phyloP scores from a whole-genome alignment of 1,140 invertebrate species.

The Conus betulinus region DNA sequence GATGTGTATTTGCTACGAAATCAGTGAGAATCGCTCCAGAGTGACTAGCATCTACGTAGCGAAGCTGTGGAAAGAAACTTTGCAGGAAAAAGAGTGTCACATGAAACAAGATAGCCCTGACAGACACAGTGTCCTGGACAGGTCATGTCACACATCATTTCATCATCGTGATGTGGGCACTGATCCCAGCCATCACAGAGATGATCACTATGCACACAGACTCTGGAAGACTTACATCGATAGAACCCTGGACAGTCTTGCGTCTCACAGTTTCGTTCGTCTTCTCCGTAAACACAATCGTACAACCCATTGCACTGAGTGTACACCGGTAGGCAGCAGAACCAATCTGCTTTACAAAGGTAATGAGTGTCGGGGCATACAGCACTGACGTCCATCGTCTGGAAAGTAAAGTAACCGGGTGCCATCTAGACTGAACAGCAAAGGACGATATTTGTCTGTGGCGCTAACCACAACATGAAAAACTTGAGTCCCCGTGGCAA shows the following conservation, averaged over 20 bases:
- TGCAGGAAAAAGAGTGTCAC: not conserved
- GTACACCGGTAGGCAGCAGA: slow-evolving; percentile 26
- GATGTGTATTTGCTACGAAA: not conserved
- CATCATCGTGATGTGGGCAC: slow-evolving; percentile 25
- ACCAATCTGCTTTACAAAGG: not conserved
- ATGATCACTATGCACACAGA: not conserved
- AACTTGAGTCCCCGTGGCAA: not conserved
- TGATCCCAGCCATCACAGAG: slow-evolving; percentile 23
- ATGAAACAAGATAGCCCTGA: not conserved
- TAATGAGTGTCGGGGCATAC: not conserved
- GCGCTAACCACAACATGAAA: not conserved
- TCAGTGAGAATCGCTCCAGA: not conserved
- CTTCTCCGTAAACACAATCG: slow-evolving; percentile 24
- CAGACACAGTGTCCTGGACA: not conserved
- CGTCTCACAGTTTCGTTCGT: not conserved
- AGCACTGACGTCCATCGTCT: not conserved
- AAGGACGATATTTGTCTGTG: not conserved
- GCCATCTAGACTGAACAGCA: not conserved
- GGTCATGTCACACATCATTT: not conserved
- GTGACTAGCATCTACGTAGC: not conserved
- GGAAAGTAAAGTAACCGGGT: not conserved
- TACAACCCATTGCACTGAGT: slow-evolving; percentile 37
- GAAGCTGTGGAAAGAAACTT: not conserved
- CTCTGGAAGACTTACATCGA: not conserved
- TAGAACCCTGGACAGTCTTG: not conserved